These are phyloP conservation scores for Acyrthosiphon pisum DNA, from an alignment of 1,140 invertebrate species.

Conservation along the genomic window DNA sequence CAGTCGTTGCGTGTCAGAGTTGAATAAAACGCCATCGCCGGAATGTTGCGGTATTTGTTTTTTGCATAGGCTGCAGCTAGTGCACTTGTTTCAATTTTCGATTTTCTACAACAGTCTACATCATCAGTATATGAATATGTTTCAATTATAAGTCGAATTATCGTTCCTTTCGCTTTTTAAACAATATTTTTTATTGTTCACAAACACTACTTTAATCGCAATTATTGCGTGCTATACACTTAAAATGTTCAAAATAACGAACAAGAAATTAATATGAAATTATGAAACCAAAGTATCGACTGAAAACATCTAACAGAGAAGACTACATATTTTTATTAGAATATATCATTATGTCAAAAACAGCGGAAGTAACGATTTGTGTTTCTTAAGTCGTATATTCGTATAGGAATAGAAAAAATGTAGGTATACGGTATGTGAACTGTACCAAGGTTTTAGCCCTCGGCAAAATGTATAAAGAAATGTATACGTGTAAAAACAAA, in stretches of 20 bases:
- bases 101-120: neutral
- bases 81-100: slow-evolving; percentile 6
- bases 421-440: neutral
- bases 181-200: neutral
- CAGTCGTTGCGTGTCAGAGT: neutral
- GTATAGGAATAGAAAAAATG: neutral
- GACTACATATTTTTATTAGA: neutral
- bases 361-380: neutral
- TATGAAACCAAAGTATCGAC: neutral
- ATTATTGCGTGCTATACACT: neutral
- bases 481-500: neutral
- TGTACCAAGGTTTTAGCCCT: neutral
- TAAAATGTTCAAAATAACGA: neutral
- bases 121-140: neutral
- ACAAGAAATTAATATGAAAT: neutral
- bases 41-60: neutral
- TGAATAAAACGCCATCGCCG: neutral
- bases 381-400: neutral
- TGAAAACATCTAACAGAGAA: neutral
- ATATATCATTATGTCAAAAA: neutral
- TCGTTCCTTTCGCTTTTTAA: neutral
- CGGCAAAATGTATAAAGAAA: neutral
- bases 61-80: neutral
- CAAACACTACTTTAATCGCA: neutral
- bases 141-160: neutral